A percentile compares a stretch with the other conserved stretches of the same genome.
phyloP scores from a whole-genome alignment of 64 coral and sea anemone genomes.

The Cladopsammia gracilis region DNA sequence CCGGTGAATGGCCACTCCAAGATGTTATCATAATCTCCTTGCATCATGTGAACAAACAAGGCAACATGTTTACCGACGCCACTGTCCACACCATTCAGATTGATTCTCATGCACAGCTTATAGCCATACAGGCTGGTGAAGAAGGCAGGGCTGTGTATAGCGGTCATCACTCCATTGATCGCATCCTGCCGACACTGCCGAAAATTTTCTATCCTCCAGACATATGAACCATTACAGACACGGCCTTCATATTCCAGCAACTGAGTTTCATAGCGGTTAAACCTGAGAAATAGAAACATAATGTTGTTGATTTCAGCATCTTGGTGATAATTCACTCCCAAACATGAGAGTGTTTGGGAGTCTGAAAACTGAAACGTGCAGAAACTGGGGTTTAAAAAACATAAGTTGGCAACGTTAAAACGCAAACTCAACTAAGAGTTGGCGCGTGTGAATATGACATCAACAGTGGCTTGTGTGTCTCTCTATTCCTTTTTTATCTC shows the following conservation, averaged over 20 bases:
- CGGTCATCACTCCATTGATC: conserved; percentile 62
- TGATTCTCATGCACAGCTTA: conserved; percentile 69
- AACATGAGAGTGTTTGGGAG: too few relatives aligned
- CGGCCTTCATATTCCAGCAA: conserved; percentile 51
- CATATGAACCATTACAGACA: conserved; percentile 57
- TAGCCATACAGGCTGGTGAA: conserved; percentile 63
- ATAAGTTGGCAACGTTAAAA: too few relatives aligned
- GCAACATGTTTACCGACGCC: conserved; percentile 62
- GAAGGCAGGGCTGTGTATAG: conserved; percentile 60
- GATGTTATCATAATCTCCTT: conserved; percentile 3
- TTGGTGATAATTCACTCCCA: too few relatives aligned
- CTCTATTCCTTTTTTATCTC: too few relatives aligned
- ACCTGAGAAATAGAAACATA: too few relatives aligned
- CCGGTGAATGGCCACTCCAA: conserved; percentile 62
- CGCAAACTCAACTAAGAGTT: too few relatives aligned
- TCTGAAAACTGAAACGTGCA: too few relatives aligned
- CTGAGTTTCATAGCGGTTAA: conserved; percentile 2
- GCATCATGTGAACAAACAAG: conserved; percentile 81
- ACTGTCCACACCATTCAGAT: conserved; percentile 72
- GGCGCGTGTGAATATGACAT: too few relatives aligned
- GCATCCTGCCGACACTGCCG: conserved; percentile 77
- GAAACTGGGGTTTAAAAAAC: too few relatives aligned
- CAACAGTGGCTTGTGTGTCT: too few relatives aligned
- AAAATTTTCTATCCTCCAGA: conserved; percentile 78
- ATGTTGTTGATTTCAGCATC: too few relatives aligned